Evolutionary conservation across 2,888 invertebrate species (phyloP).

Genomic region (Eurytoma californica): DNA sequence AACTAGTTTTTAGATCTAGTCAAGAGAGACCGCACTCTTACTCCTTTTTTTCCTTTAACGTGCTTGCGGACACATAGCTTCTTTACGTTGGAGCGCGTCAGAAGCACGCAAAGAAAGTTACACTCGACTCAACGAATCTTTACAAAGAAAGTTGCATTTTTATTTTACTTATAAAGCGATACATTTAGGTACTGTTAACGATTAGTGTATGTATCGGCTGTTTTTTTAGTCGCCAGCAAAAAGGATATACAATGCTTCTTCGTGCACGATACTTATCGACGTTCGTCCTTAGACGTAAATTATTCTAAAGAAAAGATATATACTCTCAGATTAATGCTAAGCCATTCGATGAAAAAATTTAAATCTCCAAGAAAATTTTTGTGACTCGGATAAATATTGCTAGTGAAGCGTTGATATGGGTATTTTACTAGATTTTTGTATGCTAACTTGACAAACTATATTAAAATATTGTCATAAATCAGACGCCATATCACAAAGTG

Average conservation of each 20-base stretch:
- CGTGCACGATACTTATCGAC: neutral
- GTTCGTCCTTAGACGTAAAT: neutral
- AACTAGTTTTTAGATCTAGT: slow-evolving; percentile 65
- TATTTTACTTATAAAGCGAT: neutral
- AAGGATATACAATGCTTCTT: neutral
- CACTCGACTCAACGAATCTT: slow-evolving; percentile 30
- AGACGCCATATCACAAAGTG: slow-evolving; percentile 20
- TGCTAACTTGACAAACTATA: slow-evolving; percentile 4
- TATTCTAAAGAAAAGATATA: neutral
- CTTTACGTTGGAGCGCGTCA: neutral
- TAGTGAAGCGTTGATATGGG: neutral
- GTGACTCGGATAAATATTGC: slow-evolving; percentile 17
- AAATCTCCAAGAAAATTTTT: slow-evolving; percentile 10
- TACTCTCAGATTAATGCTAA: neutral
- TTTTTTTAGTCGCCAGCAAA: neutral
- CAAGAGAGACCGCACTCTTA: slow-evolving; percentile 37
- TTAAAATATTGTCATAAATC: slow-evolving; percentile 7
- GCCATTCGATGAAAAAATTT: neutral
- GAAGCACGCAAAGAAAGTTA: slow-evolving; percentile 16
- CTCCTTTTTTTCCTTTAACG: neutral
- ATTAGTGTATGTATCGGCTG: neutral
- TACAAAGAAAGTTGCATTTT: neutral
- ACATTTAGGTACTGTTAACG: neutral
- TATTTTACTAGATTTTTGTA: slow-evolving; percentile 23
- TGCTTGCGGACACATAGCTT: neutral